These are phyloP conservation scores for Tribolium freemani DNA, from an alignment of 2,888 invertebrate species.

Conservation along the genomic window DNA sequence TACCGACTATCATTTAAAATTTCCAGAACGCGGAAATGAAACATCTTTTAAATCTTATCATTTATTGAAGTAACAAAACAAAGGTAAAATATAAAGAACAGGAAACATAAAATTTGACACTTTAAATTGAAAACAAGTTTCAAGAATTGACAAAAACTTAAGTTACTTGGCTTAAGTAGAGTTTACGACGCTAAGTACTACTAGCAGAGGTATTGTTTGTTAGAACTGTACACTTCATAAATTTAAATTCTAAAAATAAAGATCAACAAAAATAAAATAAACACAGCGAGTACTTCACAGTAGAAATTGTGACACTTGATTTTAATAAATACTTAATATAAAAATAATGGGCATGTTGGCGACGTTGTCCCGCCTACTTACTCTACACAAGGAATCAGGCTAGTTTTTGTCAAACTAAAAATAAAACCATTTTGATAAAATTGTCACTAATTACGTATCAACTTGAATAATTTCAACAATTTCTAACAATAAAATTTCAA, in stretches of 20 bases:
- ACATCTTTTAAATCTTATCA: not conserved
- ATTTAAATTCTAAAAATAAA: not conserved
- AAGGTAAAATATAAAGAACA: not conserved
- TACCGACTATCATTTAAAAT: too few relatives aligned
- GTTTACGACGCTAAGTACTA: not conserved
- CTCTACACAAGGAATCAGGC: conserved; percentile 1
- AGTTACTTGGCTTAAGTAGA: not conserved
- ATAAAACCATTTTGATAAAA: conserved; percentile 16
- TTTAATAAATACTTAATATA: conserved; percentile 31
- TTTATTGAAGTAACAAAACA: not conserved
- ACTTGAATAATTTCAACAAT: conserved; percentile 38
- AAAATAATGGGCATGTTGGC: conserved; percentile 39
- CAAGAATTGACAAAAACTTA: not conserved
- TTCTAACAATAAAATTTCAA: conserved; percentile 34
- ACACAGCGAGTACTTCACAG: not conserved
- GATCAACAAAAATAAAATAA: not conserved
- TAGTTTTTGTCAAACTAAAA: conserved; percentile 16
- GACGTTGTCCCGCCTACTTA: conserved; percentile 11
- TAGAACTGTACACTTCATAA: conserved; percentile 17
- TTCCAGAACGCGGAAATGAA: too few relatives aligned
- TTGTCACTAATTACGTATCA: conserved; percentile 20
- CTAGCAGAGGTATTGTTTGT: conserved; percentile 4
- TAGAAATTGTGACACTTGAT: not conserved
- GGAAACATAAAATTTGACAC: not conserved
- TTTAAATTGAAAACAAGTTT: not conserved